Evolutionary conservation across 2,888 invertebrate genomes (phyloP).

Genomic region (Invenusta paracnida): DNA sequence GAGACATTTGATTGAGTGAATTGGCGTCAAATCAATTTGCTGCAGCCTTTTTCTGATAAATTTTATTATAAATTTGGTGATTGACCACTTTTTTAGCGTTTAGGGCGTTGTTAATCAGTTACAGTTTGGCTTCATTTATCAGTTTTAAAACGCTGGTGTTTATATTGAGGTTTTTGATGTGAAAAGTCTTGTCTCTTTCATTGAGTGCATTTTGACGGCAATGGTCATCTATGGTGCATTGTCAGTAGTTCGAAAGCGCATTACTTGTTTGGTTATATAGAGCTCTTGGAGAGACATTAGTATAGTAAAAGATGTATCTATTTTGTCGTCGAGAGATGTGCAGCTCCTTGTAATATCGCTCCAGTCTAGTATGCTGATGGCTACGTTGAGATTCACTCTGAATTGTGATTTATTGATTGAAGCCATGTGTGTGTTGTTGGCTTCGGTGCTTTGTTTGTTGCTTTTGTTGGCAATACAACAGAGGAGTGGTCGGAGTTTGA

Average conservation of each 20-base stretch:
- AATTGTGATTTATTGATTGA: conserved; percentile 22
- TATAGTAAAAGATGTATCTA: not conserved
- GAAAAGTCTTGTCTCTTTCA: not conserved
- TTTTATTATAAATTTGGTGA: not conserved
- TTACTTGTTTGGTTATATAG: not conserved
- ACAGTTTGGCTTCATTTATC: not conserved
- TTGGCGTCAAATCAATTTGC: not conserved
- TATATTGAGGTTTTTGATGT: not conserved
- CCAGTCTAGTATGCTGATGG: not conserved
- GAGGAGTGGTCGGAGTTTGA: conserved; percentile 19
- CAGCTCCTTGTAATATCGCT: not conserved
- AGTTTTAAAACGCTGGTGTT: not conserved
- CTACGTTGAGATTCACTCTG: not conserved
- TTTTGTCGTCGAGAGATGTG: not conserved
- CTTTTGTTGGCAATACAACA: not conserved
- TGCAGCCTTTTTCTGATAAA: no score
- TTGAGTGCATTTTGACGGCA: not conserved
- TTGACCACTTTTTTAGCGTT: not conserved
- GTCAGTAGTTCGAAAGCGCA: not conserved
- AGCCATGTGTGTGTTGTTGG: not conserved
- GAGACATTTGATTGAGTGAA: not conserved
- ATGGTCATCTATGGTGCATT: no score
- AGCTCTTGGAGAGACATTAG: not conserved
- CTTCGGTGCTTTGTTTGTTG: not conserved
- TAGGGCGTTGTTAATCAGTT: not conserved